These are phyloP conservation scores for Sylvicapra grimmia DNA, from an alignment of 2,113 vertebrate species.

Conservation along the genomic window DNA sequence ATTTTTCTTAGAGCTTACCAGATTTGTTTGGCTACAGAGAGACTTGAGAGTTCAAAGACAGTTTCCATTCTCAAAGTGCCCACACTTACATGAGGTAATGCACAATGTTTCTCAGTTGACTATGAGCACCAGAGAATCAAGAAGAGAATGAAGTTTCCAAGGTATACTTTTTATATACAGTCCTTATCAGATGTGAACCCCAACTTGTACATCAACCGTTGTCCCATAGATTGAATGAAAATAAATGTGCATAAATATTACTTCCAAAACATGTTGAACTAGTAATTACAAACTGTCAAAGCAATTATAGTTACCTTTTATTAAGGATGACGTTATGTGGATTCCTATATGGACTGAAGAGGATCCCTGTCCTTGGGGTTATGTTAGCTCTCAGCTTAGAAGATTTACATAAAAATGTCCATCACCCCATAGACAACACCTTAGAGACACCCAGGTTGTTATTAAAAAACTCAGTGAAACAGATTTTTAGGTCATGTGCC, in stretches of 20 bases:
- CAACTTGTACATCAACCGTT: not conserved
- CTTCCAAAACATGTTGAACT: not conserved
- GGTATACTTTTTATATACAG: not conserved
- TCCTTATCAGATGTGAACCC: not conserved
- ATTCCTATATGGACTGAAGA: not conserved
- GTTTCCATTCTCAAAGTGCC: not conserved
- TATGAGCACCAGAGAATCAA: not conserved
- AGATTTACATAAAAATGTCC: not conserved
- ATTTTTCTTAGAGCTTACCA: not conserved
- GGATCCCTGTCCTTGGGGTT: not conserved
- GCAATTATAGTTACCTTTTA: not conserved
- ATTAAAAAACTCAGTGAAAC: not conserved
- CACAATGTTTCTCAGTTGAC: not conserved
- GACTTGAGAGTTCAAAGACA: not conserved
- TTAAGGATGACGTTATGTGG: not conserved
- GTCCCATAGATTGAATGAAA: not conserved
- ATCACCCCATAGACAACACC: not conserved
- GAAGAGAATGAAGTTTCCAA: not conserved
- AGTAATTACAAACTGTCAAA: not conserved
- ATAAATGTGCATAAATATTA: not conserved
- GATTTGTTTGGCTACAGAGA: not conserved
- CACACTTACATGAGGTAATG: not conserved
- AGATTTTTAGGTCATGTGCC: not conserved
- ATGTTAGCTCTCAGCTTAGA: not conserved
- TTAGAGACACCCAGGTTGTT: not conserved